phyloP scores from a whole-genome alignment of 2,113 vertebrate species.

The Crotalus tigris region DNA sequence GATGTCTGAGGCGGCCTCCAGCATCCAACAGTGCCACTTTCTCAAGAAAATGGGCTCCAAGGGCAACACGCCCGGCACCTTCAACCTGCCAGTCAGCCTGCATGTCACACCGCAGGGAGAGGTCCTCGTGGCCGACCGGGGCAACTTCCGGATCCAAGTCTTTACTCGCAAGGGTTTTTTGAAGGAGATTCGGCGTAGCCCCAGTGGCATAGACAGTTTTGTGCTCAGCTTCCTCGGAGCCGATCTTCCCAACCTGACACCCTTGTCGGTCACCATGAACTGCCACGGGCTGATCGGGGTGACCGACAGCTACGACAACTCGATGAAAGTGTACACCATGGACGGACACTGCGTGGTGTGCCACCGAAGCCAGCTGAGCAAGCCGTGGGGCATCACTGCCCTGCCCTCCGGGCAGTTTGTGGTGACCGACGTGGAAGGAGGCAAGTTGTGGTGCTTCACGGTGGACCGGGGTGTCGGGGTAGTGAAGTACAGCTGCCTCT shows the following conservation, averaged over 20 bases:
- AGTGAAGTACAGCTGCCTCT: constrained; percentile 90
- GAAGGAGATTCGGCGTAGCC: constrained; percentile 91
- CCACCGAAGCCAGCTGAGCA: constrained; percentile 93
- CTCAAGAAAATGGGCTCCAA: constrained; percentile 96
- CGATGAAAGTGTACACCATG: constrained; percentile 93
- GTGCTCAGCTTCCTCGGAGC: constrained; percentile 94
- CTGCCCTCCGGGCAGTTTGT: constrained; percentile 93
- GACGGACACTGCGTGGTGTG: constrained; percentile 92
- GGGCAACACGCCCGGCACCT: constrained; percentile 89
- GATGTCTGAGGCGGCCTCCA: constrained; percentile 62
- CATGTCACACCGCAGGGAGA: constrained; percentile 88
- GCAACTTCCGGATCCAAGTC: constrained; percentile 93
- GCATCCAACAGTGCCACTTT: constrained; percentile 84
- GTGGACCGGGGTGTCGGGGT: constrained; percentile 90
- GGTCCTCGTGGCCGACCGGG: constrained; percentile 91
- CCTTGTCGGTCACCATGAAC: constrained; percentile 92
- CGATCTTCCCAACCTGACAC: constrained; percentile 89
- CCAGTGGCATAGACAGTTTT: constrained; percentile 93
- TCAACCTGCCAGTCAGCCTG: constrained; percentile 91
- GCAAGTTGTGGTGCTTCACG: constrained; percentile 92
- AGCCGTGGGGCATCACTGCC: constrained; percentile 94
- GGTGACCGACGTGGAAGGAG: constrained; percentile 93
- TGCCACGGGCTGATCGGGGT: constrained; percentile 90
- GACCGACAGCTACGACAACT: constrained; percentile 96
- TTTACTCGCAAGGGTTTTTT: constrained; percentile 95